These are phyloP conservation scores for Epizoanthus illoricatus DNA, from an alignment of 92 coral and sea anemone species.

Conservation along the genomic window DNA sequence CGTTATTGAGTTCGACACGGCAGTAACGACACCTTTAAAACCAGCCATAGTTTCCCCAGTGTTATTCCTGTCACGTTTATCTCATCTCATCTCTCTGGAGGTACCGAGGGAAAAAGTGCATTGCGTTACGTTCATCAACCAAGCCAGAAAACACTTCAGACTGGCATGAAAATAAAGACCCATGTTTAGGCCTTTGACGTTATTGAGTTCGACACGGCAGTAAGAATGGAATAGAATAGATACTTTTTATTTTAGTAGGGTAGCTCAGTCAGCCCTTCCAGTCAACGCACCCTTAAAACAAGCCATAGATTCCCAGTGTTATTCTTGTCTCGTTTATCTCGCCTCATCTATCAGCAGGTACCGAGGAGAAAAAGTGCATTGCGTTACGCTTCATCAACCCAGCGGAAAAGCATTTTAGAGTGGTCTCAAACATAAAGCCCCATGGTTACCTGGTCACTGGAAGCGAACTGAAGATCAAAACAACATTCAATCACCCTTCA, in stretches of 20 bases:
- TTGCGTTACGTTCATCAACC: constrained; percentile 51
- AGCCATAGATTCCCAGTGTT: no score
- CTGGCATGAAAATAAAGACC: constrained; percentile 65
- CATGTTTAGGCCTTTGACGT: constrained; percentile 41
- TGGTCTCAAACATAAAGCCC: constrained; percentile 66
- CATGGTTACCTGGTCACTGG: constrained; percentile 70
- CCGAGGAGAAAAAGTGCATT: constrained; percentile 68
- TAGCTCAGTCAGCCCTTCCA: no score
- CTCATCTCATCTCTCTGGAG: no score
- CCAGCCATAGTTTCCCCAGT: no score
- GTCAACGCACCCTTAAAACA: no score
- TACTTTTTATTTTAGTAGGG: no score
- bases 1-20: no score
- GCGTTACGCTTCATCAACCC: constrained; percentile 81
- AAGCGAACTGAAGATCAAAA: constrained; percentile 65
- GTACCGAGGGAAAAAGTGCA: no score
- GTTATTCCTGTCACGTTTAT: no score
- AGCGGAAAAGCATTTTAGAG: constrained; percentile 51
- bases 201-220: no score
- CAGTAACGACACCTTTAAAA: no score
- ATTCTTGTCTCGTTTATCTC: background rate
- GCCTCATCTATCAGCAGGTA: background rate
- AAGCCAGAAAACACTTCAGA: constrained; percentile 52
- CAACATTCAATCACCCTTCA: constrained; percentile 82
- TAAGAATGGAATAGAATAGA: no score